Evolutionary conservation across 2,113 vertebrate species (phyloP).

Genomic region (Oxyura jamaicensis): DNA sequence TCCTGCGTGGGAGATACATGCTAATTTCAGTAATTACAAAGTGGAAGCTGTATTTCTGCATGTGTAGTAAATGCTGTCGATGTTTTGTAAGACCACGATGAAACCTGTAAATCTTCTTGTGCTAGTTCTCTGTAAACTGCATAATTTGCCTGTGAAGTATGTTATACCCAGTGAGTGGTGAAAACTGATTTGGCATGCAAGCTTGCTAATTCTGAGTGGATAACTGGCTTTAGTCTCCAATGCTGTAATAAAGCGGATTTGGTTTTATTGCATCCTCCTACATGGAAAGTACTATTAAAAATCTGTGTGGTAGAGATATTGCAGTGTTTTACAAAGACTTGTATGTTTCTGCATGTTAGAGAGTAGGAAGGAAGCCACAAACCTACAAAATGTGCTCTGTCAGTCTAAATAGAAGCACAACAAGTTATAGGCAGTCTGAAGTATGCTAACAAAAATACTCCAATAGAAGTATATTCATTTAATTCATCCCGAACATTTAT

Average conservation of each 20-base stretch:
- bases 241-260: conserved; percentile 40
- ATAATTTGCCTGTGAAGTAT: conserved; percentile 50
- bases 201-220: conserved; percentile 21
- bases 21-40: neutral
- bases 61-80: neutral
- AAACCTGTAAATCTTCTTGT: conserved; percentile 32
- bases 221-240: conserved; percentile 49
- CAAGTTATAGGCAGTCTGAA: neutral
- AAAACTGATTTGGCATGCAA: conserved; percentile 38
- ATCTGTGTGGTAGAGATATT: conserved; percentile 19
- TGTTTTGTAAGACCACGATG: neutral
- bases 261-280: conserved; percentile 31
- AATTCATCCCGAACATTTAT: neutral
- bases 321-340: conserved; percentile 39
- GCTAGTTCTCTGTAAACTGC: neutral
- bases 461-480: neutral
- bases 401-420: neutral
- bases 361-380: neutral
- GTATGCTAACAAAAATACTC: neutral
- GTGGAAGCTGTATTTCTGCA: neutral
- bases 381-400: neutral
- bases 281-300: conserved; percentile 62
- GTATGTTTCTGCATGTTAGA: neutral
- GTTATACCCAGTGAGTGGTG: neutral
- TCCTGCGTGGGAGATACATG: neutral